Evolutionary conservation across 2,113 vertebrate genomes (phyloP).

Genomic region (Onychostruthus taczanowskii): DNA sequence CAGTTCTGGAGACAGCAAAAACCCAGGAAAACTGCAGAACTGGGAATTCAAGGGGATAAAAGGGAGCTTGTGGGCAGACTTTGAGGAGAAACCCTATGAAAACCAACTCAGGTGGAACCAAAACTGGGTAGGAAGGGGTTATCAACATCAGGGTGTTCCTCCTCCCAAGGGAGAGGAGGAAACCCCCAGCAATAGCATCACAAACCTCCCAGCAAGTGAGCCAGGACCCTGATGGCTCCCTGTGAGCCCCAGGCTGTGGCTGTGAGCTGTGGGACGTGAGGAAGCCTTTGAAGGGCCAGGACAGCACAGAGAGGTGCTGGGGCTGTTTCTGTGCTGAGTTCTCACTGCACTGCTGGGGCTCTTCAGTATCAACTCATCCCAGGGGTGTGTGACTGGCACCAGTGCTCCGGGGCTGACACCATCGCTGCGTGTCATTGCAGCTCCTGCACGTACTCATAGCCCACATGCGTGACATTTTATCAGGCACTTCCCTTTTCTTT

Average conservation of each 20-base stretch:
- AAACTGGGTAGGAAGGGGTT: neutral
- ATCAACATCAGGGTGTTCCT: neutral
- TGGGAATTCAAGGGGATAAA: neutral
- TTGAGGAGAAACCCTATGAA: neutral
- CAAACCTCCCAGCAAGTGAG: neutral
- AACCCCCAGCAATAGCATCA: neutral
- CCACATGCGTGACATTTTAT: neutral
- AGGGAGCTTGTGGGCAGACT: neutral
- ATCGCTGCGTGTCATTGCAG: rapidly evolving
- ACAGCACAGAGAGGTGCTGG: neutral
- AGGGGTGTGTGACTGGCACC: neutral
- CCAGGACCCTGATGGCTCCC: neutral
- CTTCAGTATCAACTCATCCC: neutral
- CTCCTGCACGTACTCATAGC: neutral
- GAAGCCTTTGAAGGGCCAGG: rapidly evolving
- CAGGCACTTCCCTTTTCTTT: neutral
- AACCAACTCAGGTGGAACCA: neutral
- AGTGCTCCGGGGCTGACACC: neutral
- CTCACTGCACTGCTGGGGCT: neutral
- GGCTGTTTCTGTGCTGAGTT: neutral
- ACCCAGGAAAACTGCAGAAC: neutral
- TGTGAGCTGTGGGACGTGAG: neutral
- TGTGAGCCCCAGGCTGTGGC: neutral
- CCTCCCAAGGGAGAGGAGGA: neutral
- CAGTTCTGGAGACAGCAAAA: neutral